A percentile compares a stretch with the other conserved stretches of the same genome.
Evolutionary conservation across 2,113 vertebrate genomes (phyloP).

Genomic region (Strix uralensis): DNA sequence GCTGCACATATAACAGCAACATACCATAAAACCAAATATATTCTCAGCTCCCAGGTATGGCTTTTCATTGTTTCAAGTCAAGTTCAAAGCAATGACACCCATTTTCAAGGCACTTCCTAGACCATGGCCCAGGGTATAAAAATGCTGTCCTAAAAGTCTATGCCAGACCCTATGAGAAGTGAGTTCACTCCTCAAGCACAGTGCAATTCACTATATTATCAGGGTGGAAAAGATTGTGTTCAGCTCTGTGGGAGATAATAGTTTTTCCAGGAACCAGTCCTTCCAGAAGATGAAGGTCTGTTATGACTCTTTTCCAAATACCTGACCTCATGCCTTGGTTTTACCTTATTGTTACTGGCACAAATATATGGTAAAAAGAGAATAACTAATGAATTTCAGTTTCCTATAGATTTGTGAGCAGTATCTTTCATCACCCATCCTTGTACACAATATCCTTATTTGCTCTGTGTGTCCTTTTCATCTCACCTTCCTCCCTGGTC

Average conservation of each 20-base stretch:
- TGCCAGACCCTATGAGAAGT: not conserved
- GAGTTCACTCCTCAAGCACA: not conserved
- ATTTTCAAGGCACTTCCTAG: not conserved
- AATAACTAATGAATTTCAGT: not conserved
- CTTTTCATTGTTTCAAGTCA: not conserved
- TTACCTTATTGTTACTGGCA: not conserved
- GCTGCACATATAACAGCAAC: not conserved
- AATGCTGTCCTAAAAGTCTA: not conserved
- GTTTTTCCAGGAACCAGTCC: not conserved
- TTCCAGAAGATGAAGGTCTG: not conserved
- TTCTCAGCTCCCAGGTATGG: not conserved
- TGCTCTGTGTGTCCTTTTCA: not conserved
- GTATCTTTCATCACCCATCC: not conserved
- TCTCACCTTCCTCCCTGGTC: not conserved
- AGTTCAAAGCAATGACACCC: not conserved
- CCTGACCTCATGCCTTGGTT: not conserved
- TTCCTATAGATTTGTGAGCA: not conserved
- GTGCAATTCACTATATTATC: not conserved
- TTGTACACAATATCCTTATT: not conserved
- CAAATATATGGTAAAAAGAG: not conserved
- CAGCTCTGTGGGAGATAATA: not conserved
- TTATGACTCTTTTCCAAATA: not conserved
- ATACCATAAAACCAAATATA: not conserved
- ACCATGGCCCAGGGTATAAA: rapidly evolving
- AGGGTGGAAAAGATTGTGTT: not conserved